Conservation (phyloP, 2,888 invertebrate species). For the Drosophila rubida region DNA sequence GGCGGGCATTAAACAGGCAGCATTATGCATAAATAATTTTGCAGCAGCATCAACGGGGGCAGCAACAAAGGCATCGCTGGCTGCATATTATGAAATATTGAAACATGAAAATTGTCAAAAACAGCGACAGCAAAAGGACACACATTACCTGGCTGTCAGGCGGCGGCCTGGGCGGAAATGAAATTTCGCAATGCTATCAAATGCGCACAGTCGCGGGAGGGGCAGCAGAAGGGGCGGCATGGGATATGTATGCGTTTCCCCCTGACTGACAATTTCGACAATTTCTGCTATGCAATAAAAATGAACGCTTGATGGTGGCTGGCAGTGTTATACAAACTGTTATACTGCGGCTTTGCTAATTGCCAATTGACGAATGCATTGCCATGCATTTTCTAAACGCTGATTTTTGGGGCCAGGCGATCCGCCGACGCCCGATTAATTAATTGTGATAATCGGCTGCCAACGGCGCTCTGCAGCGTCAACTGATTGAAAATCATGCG, state of each 20-base stretch:
- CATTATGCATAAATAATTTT: slow-evolving; percentile 77
- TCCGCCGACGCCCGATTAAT: slow-evolving; percentile 55
- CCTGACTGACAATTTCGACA: slow-evolving; percentile 69
- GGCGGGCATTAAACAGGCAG: slow-evolving; percentile 41
- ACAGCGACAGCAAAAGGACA: slow-evolving; percentile 54
- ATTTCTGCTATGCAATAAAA: slow-evolving; percentile 76
- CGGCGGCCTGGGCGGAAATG: slow-evolving; percentile 68
- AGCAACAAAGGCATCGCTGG: slow-evolving; percentile 47
- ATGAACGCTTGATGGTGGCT: slow-evolving; percentile 41
- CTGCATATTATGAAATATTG: slow-evolving; percentile 74
- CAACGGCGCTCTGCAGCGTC: slow-evolving; percentile 13
- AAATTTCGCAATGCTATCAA: slow-evolving; percentile 72
- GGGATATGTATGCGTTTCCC: slow-evolving; percentile 21
- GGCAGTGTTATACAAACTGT: slow-evolving; percentile 46
- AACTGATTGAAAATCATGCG: slow-evolving; percentile 58
- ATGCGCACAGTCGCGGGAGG: neutral
- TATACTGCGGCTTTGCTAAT: slow-evolving; percentile 49
- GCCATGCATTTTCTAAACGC: slow-evolving; percentile 26
- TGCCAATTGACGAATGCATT: slow-evolving; percentile 51
- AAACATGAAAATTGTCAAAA: slow-evolving; percentile 80
- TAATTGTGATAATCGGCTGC: slow-evolving; percentile 62
- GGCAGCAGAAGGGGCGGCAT: neutral
- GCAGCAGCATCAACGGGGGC: slow-evolving; percentile 39
- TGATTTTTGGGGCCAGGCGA: too few species aligned
- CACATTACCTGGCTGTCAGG: slow-evolving; percentile 74